A percentile compares a stretch with the other conserved stretches of the same genome.
These are phyloP conservation scores for Orthonychiurus folsomi DNA, from an alignment of 2,888 invertebrate species.

Conservation along the genomic window DNA sequence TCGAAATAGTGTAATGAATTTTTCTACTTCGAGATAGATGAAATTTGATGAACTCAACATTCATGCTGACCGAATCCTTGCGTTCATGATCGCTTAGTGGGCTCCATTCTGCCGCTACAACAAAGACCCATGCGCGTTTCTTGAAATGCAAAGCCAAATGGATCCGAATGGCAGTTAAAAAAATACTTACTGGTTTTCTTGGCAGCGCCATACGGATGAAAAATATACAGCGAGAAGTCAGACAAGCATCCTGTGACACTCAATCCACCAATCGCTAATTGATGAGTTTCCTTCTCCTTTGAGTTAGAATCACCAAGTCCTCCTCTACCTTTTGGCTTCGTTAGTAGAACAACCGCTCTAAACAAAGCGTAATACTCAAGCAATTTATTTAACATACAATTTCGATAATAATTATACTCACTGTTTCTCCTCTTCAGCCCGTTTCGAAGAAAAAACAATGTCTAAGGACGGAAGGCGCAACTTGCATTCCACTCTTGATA, in stretches of 20 bases:
- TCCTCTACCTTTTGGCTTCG: neutral
- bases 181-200: constrained; percentile 61
- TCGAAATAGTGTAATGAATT: constrained; percentile 36
- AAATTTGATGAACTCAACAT: constrained; percentile 94
- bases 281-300: constrained; percentile 45
- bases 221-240: constrained; percentile 95
- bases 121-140: too few species aligned
- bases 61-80: constrained; percentile 89
- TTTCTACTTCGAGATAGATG: constrained; percentile 86
- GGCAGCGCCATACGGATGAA: constrained; percentile 90
- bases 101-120: constrained; percentile 70
- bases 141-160: neutral
- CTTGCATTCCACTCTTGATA: constrained; percentile 91
- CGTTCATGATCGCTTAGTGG: constrained; percentile 78
- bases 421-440: constrained; percentile 61
- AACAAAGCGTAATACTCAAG: too few species aligned
- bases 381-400: neutral
- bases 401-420: constrained; percentile 17
- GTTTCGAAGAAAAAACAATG: constrained; percentile 90
- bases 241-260: constrained; percentile 93
- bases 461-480: constrained; percentile 91
- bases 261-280: constrained; percentile 69
- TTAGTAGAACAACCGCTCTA: neutral
- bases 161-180: neutral
- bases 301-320: constrained; percentile 10